Percentiles rank a stretch among this genome's conserved stretches.
Conservation (phyloP, 2,113 vertebrate species). For the Cynopterus brachyotis region DNA sequence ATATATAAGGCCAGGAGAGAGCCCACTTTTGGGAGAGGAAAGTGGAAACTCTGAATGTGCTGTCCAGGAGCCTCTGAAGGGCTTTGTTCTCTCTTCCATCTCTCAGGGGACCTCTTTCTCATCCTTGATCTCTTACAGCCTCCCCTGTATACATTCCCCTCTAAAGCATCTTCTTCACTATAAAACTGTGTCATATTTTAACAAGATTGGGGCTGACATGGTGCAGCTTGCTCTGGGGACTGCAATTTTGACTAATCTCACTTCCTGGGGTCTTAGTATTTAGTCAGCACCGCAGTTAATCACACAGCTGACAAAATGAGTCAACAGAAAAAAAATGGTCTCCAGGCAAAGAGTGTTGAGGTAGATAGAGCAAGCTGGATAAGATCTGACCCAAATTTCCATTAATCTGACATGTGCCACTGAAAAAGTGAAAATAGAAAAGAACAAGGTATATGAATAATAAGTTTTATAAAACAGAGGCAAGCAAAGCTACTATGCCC, state of each 20-base stretch:
- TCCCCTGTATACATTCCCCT: background rate
- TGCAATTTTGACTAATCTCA: background rate
- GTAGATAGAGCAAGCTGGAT: background rate
- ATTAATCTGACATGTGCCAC: background rate
- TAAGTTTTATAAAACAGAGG: background rate
- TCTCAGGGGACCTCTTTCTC: background rate
- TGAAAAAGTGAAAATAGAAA: background rate
- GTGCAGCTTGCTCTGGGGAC: background rate
- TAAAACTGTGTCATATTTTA: background rate
- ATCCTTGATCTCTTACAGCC: background rate
- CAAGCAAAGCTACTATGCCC: background rate
- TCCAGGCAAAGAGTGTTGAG: background rate
- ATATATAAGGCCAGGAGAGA: background rate
- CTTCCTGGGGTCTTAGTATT: background rate
- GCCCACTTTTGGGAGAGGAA: background rate
- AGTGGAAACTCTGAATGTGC: too few relatives aligned
- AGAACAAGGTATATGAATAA: background rate
- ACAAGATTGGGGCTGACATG: background rate
- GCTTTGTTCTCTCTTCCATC: background rate
- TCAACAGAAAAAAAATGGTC: background rate
- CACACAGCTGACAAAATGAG: background rate
- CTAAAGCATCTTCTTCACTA: background rate
- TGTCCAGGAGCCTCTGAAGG: background rate
- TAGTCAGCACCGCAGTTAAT: background rate
- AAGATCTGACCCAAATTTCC: background rate